Evolutionary conservation across 64 coral and sea anemone species (phyloP).

Genomic region (Montipora sp.): DNA sequence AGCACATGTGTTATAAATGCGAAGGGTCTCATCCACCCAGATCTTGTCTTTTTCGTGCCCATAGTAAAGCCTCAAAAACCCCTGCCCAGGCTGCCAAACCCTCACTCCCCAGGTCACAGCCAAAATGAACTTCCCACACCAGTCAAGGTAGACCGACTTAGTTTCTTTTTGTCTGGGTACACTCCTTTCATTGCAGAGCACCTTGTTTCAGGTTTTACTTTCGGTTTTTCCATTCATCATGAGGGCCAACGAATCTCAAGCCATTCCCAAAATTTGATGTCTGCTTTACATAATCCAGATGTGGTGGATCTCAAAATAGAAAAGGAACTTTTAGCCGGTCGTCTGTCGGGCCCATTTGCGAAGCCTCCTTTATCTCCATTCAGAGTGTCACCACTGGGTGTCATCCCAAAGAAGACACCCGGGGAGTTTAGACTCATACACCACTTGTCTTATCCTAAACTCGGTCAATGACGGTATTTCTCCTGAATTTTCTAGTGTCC

Average conservation of each 20-base stretch:
- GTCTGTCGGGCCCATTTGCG: not conserved
- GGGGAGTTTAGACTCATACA: not conserved
- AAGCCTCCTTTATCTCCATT: not conserved
- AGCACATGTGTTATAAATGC: constrained; percentile 29
- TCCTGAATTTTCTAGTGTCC: not conserved
- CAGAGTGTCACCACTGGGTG: constrained; percentile 4
- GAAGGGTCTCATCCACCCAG: not conserved
- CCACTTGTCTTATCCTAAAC: constrained; percentile 23
- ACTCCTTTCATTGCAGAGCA: constrained; percentile 21
- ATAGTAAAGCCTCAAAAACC: not conserved
- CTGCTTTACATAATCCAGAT: constrained; percentile 9
- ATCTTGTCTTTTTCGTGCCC: constrained; percentile 20
- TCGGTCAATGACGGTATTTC: not conserved
- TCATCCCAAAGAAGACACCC: not conserved
- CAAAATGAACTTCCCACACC: constrained; percentile 23
- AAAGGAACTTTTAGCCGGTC: not conserved
- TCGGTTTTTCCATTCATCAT: constrained; percentile 13
- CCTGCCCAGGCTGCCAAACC: constrained; percentile 6
- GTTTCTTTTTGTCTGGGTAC: constrained; percentile 29
- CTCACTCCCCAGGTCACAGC: not conserved
- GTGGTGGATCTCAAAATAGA: not conserved
- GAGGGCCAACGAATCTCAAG: not conserved
- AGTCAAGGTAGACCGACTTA: not conserved
- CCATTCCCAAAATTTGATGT: constrained; percentile 3
- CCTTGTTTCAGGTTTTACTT: constrained; percentile 10